phyloP scores from a whole-genome alignment of 2,797 vertebrate species.

The Sparidentex hasta region DNA sequence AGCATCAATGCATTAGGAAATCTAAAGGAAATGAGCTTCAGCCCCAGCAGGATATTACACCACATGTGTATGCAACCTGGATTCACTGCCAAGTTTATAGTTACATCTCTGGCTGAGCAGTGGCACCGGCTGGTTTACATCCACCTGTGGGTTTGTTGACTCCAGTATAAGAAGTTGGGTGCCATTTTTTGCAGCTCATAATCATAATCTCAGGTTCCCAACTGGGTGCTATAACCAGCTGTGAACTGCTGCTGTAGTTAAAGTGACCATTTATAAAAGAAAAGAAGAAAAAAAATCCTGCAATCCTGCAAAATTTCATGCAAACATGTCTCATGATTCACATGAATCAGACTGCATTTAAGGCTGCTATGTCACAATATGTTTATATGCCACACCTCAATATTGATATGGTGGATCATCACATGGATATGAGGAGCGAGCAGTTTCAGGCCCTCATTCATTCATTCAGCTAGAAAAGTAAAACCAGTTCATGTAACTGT shows the following conservation, averaged over 20 bases:
- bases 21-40: slow-evolving; percentile 9
- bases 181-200: not conserved
- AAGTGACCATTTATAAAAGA: not conserved
- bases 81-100: slow-evolving; percentile 4
- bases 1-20: slow-evolving; percentile 13
- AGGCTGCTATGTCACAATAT: not conserved
- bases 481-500: slow-evolving; percentile 17
- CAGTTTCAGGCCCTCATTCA: not conserved
- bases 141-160: slow-evolving; percentile 9
- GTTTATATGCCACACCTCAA: no score
- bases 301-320: not conserved
- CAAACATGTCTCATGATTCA: not conserved
- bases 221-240: not conserved
- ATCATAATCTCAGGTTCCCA: no score
- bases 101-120: slow-evolving; percentile 9
- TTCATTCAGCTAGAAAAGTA: slow-evolving; percentile 4
- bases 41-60: not conserved
- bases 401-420: not conserved
- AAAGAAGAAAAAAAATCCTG: no score
- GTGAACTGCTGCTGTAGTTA: not conserved
- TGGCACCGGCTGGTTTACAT: slow-evolving; percentile 19
- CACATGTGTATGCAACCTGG: not conserved
- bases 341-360: no score
- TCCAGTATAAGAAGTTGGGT: not conserved
- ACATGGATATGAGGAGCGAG: not conserved